Evolutionary conservation across 92 coral and sea anemone genomes (phyloP).

Genomic region (Phymanthus crucifer): DNA sequence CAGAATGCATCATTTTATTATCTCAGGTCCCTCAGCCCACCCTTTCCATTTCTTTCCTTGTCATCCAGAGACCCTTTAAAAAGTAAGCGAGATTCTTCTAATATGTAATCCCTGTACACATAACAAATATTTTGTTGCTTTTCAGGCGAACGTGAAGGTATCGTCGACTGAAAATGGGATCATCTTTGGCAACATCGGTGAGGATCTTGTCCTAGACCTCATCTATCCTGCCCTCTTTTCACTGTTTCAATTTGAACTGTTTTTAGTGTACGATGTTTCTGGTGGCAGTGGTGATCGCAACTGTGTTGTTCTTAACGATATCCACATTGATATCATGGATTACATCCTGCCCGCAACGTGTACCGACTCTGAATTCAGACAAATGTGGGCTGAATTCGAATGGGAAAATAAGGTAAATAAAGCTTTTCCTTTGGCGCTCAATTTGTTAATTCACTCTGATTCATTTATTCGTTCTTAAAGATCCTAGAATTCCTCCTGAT

Average conservation of each 20-base stretch:
- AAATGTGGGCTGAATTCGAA: conserved; percentile 99
- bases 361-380: conserved; percentile 99
- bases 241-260: too few relatives aligned
- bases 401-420: conserved; percentile 93
- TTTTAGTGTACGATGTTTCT: conserved; percentile 85
- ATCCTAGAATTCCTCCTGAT: too few relatives aligned
- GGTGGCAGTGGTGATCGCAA: conserved; percentile 99
- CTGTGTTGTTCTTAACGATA: conserved; percentile 96
- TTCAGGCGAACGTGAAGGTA: conserved; percentile 95
- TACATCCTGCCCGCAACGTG: conserved; percentile 97
- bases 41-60: not conserved
- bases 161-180: conserved; percentile 99
- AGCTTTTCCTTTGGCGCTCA: not conserved
- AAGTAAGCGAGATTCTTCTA: too few relatives aligned
- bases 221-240: not conserved
- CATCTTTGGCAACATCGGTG: conserved; percentile 97
- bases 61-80: too few relatives aligned
- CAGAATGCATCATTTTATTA: not conserved
- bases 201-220: conserved; percentile 5
- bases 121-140: conserved; percentile 6
- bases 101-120: too few relatives aligned
- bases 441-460: too few relatives aligned
- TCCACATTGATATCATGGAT: conserved; percentile 99
- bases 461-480: too few relatives aligned
- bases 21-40: not conserved